Base-by-base conservation (phyloP, 2,888 invertebrate genomes). In the Lepidocyrtoides sp. region DNA sequence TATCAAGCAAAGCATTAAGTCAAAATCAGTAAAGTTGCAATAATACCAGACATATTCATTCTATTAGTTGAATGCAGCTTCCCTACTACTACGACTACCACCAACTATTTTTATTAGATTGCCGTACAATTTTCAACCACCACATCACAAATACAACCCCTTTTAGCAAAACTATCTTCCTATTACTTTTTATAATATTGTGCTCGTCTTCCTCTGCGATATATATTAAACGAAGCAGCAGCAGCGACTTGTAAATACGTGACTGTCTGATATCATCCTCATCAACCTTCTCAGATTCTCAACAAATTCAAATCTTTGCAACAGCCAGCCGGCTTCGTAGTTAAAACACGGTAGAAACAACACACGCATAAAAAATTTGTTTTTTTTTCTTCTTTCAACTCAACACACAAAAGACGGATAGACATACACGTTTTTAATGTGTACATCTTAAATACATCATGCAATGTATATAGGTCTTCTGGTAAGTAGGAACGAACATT, bases 161-260 rank as follows among this genome's bases (percentile, higher is more conserved):
- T 48, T 83, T 75, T 20, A 48, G 48, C 29, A 17, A 75, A n/a
- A 51, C 48, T 7, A 75, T 75, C 48, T 48, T 48, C 48, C 23
- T 75, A 75, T 51, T 44, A 14, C 2, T 75, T 41, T 4, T 17
- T 14, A 44, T 44, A n/a, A n/a, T n/a, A n/a, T n/a, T n/a, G n/a
- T n/a, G 72, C 44, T 72, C 48, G 20, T 48, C 75, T 26, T 72
- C 75, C n/a, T n/a, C n/a, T 48, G 41, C 60, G 86, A 44, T 86
- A 86, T 44, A 86, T 77, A 77, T 86, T 86, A 86, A 86, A 86
- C 86, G 86, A 86, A 77, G 44, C 41, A n/a, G n/a, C n/a, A n/a
- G n/a, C n/a, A n/a, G n/a, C n/a, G 48, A 75, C 75, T 26, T 77
- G 23, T 75, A 51, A n/a, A 23, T 60, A 66, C 26, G 48, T 75